phyloP scores from a whole-genome alignment of 2,113 vertebrate species.

The Chaetorhynchus papuensis region DNA sequence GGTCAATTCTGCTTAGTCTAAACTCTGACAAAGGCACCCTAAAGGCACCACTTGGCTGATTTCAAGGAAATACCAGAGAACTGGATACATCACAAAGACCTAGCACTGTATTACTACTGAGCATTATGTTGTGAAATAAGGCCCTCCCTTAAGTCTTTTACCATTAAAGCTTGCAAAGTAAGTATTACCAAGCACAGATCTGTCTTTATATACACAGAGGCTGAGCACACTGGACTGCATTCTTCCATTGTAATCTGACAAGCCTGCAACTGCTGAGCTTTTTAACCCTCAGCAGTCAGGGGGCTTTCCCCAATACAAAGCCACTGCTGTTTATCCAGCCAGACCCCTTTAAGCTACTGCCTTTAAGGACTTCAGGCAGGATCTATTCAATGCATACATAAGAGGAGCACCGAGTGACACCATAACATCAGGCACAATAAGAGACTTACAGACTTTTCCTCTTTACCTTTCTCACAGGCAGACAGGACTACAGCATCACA shows the following conservation, averaged over 20 bases:
- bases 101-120: background rate
- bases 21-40: background rate
- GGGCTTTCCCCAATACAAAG: background rate
- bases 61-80: background rate
- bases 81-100: background rate
- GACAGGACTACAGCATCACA: conserved; percentile 62
- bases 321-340: background rate
- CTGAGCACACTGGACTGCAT: conserved; percentile 1
- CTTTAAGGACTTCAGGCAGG: background rate
- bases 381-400: background rate
- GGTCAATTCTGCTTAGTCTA: background rate
- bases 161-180: background rate
- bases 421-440: background rate
- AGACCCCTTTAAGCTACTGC: background rate
- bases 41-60: background rate
- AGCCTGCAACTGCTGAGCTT: background rate
- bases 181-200: background rate
- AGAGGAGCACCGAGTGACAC: background rate
- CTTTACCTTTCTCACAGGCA: conserved; percentile 65
- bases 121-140: background rate
- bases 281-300: background rate
- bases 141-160: background rate
- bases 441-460: background rate
- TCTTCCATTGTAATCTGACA: conserved; percentile 6
- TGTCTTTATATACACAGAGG: background rate